These are phyloP conservation scores for Cistogaster globosa DNA, from an alignment of 2,888 invertebrate species.

Conservation along the genomic window DNA sequence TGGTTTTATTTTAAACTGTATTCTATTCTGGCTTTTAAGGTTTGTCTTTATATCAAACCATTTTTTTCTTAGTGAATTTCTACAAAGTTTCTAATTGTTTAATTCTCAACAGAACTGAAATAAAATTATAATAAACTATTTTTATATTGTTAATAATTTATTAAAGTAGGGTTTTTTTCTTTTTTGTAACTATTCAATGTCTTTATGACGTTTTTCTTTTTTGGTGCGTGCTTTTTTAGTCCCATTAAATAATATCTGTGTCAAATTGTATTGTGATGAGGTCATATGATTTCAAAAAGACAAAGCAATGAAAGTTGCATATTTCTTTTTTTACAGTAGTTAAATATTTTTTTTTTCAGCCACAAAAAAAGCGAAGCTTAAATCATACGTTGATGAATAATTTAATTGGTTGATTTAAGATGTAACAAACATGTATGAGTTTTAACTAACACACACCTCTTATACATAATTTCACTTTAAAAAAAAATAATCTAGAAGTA, in stretches of 20 bases:
- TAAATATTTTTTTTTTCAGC: no score
- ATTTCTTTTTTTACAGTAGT: background rate
- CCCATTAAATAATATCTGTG: conserved; percentile 56
- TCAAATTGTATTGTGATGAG: conserved; percentile 54
- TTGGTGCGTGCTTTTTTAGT: conserved; percentile 31
- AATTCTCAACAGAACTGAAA: conserved; percentile 32
- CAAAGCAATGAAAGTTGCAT: conserved; percentile 28
- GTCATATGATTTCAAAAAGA: conserved; percentile 29
- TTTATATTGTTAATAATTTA: conserved; percentile 40
- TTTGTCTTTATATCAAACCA: conserved; percentile 30
- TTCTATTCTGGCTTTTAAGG: conserved; percentile 53
- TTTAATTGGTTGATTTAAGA: no score
- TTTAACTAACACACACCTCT: no score
- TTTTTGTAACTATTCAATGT: background rate
- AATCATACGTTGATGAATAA: no score
- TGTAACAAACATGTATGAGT: no score
- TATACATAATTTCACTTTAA: no score
- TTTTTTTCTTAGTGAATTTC: conserved; percentile 46
- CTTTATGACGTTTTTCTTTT: background rate
- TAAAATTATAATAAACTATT: background rate
- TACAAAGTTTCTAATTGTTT: conserved; percentile 67
- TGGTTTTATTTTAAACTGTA: conserved; percentile 36
- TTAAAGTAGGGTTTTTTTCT: conserved; percentile 3
- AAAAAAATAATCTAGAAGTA: no score
- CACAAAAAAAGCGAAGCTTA: no score